Evolutionary conservation across 2,113 vertebrate genomes (phyloP).

Genomic region (Toxostoma redivivum): DNA sequence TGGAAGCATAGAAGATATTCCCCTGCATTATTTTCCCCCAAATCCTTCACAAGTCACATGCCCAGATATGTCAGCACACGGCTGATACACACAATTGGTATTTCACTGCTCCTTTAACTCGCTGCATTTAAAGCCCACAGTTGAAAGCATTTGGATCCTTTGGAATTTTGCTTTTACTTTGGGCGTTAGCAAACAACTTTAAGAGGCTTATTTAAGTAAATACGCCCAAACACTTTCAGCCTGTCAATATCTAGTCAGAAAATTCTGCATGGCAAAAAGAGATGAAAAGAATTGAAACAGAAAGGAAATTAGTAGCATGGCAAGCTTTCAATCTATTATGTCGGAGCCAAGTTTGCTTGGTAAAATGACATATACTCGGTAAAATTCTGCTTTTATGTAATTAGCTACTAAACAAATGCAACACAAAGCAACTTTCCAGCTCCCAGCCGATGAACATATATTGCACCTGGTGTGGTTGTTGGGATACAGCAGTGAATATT

Average conservation of each 20-base stretch:
- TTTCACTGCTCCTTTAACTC: neutral
- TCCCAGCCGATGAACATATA: conserved; percentile 61
- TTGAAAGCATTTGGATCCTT: neutral
- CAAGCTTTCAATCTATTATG: conserved; percentile 73
- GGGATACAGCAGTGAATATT: conserved; percentile 67
- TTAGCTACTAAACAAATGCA: conserved; percentile 73
- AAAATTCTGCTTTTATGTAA: conserved; percentile 75
- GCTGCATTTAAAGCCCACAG: neutral
- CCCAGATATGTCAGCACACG: neutral
- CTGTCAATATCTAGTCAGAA: conserved; percentile 78
- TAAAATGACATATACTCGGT: conserved; percentile 73
- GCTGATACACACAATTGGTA: neutral
- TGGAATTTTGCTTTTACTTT: conserved; percentile 59
- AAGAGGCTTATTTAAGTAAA: conserved; percentile 76
- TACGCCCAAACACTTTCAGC: conserved; percentile 70
- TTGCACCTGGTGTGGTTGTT: conserved; percentile 63
- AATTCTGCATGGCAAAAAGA: conserved; percentile 73
- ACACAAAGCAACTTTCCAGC: conserved; percentile 75
- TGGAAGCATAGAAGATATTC: neutral
- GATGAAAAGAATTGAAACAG: conserved; percentile 78
- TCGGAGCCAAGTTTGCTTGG: conserved; percentile 73
- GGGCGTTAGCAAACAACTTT: conserved; percentile 67
- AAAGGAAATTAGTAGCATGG: conserved; percentile 76
- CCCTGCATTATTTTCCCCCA: neutral
- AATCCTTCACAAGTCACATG: neutral